Evolutionary conservation across 2,113 vertebrate species (phyloP).

Genomic region (Melanerpes formicivorus): DNA sequence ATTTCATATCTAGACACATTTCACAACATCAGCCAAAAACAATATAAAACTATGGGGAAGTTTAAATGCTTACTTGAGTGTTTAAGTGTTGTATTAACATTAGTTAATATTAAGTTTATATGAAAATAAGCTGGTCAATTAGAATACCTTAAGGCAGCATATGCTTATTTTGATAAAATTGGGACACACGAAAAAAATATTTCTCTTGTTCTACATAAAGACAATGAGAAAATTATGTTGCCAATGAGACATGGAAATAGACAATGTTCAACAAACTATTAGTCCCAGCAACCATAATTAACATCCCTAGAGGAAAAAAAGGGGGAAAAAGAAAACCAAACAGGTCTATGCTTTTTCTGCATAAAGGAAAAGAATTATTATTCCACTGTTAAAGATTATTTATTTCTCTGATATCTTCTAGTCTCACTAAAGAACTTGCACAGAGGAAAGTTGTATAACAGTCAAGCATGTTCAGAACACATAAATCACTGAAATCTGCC

Average conservation of each 20-base stretch:
- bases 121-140: neutral
- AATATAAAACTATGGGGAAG: neutral
- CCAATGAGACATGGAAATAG: neutral
- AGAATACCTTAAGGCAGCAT: neutral
- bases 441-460: neutral
- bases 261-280: neutral
- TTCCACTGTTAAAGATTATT: neutral
- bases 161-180: neutral
- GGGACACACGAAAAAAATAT: neutral
- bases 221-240: neutral
- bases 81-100: neutral
- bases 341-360: neutral
- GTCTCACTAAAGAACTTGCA: neutral
- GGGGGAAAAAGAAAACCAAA: rapidly evolving
- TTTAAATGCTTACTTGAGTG: neutral
- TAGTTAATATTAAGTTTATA: neutral
- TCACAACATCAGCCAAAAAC: neutral
- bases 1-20: neutral
- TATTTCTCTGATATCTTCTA: neutral
- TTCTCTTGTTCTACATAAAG: neutral
- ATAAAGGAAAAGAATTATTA: neutral
- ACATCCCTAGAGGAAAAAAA: neutral
- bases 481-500: neutral
- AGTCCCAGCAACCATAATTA: neutral
- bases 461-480: neutral